These are phyloP conservation scores for Drosophila neotestacea DNA, from an alignment of 2,888 invertebrate genomes.

Conservation along the genomic window DNA sequence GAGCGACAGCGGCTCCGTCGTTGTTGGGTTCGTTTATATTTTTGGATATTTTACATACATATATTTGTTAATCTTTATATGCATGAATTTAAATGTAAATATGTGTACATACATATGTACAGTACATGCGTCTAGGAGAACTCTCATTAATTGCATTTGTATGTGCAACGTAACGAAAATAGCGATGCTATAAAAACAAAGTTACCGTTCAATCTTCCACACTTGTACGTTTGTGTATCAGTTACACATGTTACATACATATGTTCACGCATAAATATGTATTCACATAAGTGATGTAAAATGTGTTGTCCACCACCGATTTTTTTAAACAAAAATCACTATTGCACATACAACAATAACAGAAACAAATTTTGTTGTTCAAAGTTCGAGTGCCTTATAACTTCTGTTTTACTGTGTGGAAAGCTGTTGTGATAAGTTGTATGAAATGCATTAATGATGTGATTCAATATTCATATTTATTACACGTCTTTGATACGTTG, in stretches of 20 bases:
- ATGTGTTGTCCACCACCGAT: too few relatives aligned
- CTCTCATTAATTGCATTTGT: slow-evolving; percentile 43
- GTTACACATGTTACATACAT: slow-evolving; percentile 1
- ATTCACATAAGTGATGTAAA: too few relatives aligned
- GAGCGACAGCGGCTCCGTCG: slow-evolving; percentile 39
- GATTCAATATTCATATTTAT: slow-evolving; percentile 23
- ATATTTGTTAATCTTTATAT: slow-evolving; percentile 13
- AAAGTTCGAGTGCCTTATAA: slow-evolving; percentile 11
- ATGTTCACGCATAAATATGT: too few relatives aligned
- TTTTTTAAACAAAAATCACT: too few relatives aligned
- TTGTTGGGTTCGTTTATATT: slow-evolving; percentile 75
- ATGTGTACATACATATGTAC: slow-evolving; percentile 11
- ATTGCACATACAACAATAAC: too few relatives aligned
- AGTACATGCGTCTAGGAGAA: slow-evolving; percentile 46
- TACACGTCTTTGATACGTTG: slow-evolving; percentile 16
- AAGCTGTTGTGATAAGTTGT: slow-evolving; percentile 32
- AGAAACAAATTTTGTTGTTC: slow-evolving; percentile 8
- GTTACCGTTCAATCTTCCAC: slow-evolving; percentile 40
- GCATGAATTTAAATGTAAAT: not conserved
- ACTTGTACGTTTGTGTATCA: slow-evolving; percentile 26
- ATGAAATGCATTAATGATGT: slow-evolving; percentile 12
- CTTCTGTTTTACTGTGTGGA: slow-evolving; percentile 17
- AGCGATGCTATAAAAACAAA: slow-evolving; percentile 56
- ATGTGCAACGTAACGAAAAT: slow-evolving; percentile 52
- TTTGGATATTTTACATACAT: slow-evolving; percentile 70